These are phyloP conservation scores for Synchiropus splendidus DNA, from an alignment of 2,113 vertebrate species.

Conservation along the genomic window DNA sequence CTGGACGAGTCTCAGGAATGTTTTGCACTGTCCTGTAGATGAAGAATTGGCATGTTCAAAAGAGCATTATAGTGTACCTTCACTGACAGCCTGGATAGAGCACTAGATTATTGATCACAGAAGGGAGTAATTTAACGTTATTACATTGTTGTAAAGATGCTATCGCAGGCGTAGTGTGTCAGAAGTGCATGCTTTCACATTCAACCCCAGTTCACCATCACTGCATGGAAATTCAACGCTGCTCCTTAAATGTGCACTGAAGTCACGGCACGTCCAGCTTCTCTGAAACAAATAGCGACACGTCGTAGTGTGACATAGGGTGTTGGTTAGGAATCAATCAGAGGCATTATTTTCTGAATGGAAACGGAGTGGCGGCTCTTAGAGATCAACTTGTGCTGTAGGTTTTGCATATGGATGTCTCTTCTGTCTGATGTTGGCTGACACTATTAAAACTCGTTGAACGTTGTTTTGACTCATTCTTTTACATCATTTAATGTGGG, in stretches of 20 bases:
- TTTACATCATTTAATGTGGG: no score
- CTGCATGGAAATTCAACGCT: slow-evolving; percentile 61
- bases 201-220: slow-evolving; percentile 26
- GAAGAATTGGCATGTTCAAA: not conserved
- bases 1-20: slow-evolving; percentile 65
- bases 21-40: slow-evolving; percentile 64
- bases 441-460: slow-evolving; percentile 61
- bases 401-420: slow-evolving; percentile 41
- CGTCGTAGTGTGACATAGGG: slow-evolving; percentile 30
- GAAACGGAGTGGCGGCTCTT: no score
- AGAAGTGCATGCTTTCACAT: slow-evolving; percentile 51
- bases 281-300: slow-evolving; percentile 45
- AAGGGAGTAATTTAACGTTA: slow-evolving; percentile 44
- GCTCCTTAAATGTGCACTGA: slow-evolving; percentile 42
- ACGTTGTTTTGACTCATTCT: slow-evolving; percentile 6
- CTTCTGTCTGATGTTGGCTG: slow-evolving; percentile 40
- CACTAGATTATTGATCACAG: slow-evolving; percentile 62
- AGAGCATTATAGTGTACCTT: not conserved
- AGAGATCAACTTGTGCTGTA: slow-evolving; percentile 25
- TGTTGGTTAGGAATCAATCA: slow-evolving; percentile 26
- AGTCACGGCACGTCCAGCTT: slow-evolving; percentile 25
- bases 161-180: slow-evolving; percentile 33
- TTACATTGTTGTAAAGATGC: slow-evolving; percentile 39
- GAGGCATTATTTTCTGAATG: slow-evolving; percentile 47
- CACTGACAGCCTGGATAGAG: slow-evolving; percentile 37